Base-by-base conservation (phyloP, 2,113 vertebrate species). In the Dicrurus megarhynchus region DNA sequence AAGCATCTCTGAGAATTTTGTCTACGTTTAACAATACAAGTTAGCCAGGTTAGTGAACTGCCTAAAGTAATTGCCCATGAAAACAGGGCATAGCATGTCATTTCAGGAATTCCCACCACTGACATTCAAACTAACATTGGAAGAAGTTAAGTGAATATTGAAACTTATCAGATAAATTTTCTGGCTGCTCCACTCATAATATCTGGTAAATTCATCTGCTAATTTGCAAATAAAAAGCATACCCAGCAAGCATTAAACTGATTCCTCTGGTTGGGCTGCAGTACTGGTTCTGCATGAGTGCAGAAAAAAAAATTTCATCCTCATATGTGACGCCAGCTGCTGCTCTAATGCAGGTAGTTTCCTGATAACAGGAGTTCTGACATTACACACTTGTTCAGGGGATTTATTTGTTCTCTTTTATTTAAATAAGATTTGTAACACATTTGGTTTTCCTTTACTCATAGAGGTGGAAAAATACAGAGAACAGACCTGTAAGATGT, bases 201-300 rank as follows among this genome's bases (percentile, higher is more conserved):
- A 35, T 69, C 39, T 60, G 42, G 49, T 52, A 74, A 68, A 84
- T 44, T 87, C 17, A 24, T 41, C 56, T 41, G 49, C 41, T 65
- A 57, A 89, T 77, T 89, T 93, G 49, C 67, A 93, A 79, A 76
- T 55, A 78, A 88, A 86, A 95, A 76, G 35, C 61, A 92, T 59
- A 75, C 3, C 55, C 39, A 92, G 21, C 6, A 83, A 59, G 10
- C 52, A 80, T 64, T 91, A 56, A 89, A 80, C 20, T 5, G 28
- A 89, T 89, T 87, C 17, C 30, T 59, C 35, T 50, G 32, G 20
- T 12, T 71, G 15, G 68, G 30, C 35, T 73, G 81, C 63, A 63
- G 42, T 55, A 28, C 14, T 61, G 26, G 46, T 61, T 85, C 79
- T 70, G 47, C 60, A n/a, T 0, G 2, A 85, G 22, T 22, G 9